Percentiles rank a stretch among this genome's conserved stretches.
Conservation (phyloP, 2,888 invertebrate species). For the Empis livida region DNA sequence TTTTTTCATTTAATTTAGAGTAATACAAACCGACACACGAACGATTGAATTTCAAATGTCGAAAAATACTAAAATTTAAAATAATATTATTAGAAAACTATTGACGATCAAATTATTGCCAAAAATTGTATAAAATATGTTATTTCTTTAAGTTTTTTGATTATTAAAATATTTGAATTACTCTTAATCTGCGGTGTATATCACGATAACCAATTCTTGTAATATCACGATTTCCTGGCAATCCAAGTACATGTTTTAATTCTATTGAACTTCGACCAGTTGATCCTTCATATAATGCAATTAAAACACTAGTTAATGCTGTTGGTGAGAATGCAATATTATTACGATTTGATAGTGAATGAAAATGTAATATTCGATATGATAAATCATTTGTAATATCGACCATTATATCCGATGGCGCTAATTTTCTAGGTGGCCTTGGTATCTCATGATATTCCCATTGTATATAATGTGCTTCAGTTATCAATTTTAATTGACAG, state of each 20-base stretch:
- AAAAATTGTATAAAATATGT: too few relatives aligned
- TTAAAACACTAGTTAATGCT: constrained; percentile 64
- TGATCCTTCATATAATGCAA: constrained; percentile 68
- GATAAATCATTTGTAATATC: constrained; percentile 66
- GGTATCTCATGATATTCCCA: not conserved
- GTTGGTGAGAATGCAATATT: constrained; percentile 79
- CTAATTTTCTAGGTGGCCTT: constrained; percentile 21
- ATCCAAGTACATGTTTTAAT: constrained; percentile 52
- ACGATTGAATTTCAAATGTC: too few relatives aligned
- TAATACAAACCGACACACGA: too few relatives aligned
- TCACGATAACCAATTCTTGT: constrained; percentile 69
- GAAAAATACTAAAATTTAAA: too few relatives aligned
- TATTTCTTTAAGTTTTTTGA: not conserved
- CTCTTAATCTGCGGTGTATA: constrained; percentile 68
- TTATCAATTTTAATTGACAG: too few relatives aligned
- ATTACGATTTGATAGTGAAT: constrained; percentile 58
- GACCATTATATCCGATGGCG: constrained; percentile 62
- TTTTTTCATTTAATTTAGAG: too few relatives aligned
- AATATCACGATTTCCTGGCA: constrained; percentile 60
- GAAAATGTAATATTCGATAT: constrained; percentile 53
- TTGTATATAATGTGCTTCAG: not conserved
- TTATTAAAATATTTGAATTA: constrained; percentile 24
- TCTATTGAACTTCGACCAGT: constrained; percentile 59
- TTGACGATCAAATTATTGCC: too few relatives aligned
- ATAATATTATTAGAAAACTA: too few relatives aligned